Percentiles rank a stretch among this genome's conserved stretches.
phyloP scores from a whole-genome alignment of 2,113 vertebrate genomes.

The Nansenia antarctica region DNA sequence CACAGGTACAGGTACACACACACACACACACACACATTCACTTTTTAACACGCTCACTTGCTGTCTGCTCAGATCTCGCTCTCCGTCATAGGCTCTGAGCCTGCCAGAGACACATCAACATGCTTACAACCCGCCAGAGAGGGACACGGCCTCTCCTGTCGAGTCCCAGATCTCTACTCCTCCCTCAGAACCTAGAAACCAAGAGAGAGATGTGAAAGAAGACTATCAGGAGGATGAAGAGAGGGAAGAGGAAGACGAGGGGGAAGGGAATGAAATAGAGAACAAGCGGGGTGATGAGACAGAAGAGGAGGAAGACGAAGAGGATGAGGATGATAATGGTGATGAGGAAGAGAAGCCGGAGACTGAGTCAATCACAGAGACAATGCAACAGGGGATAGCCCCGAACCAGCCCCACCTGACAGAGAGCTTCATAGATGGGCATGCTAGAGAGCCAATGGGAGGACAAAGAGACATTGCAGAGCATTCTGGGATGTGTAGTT shows the following conservation, averaged over 20 bases:
- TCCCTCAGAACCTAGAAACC: too few species aligned
- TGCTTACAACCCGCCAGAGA: conserved; percentile 2
- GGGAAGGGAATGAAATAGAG: not conserved
- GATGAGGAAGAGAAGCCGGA: not conserved
- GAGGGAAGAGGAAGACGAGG: not conserved
- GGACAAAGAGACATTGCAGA: conserved; percentile 10
- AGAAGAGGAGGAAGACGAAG: not conserved
- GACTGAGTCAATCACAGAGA: not conserved
- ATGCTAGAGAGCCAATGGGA: not conserved
- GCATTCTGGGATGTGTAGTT: conserved; percentile 35
- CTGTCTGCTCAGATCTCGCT: not conserved
- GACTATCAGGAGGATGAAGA: not conserved
- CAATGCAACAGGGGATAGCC: conserved; percentile 8
- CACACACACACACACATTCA: not conserved
- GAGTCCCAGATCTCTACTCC: not conserved
- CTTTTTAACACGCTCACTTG: conserved; percentile 6
- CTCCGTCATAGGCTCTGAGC: not conserved
- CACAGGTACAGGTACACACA: conserved; percentile 52
- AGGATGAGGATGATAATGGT: not conserved
- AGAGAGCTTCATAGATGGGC: not conserved
- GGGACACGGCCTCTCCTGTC: not conserved
- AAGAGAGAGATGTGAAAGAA: not conserved
- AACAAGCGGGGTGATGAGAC: too few species aligned
- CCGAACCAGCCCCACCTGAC: not conserved
- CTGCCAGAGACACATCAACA: not conserved